Evolutionary conservation across 2,797 vertebrate species (phyloP).

Genomic region (Artibeus lituratus): DNA sequence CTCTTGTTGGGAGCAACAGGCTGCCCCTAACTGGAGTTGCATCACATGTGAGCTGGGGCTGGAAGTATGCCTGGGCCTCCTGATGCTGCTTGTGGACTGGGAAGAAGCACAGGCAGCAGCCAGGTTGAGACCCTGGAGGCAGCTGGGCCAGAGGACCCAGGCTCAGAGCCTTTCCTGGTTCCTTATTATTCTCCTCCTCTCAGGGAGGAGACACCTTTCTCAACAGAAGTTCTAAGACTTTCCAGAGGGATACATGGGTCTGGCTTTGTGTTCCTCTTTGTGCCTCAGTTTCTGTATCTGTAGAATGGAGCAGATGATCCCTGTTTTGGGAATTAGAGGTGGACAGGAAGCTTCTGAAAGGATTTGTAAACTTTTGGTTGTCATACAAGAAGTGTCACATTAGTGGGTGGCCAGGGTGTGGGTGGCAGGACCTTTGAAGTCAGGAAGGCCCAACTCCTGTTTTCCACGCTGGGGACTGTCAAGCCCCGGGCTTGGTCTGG

Average conservation of each 20-base stretch:
- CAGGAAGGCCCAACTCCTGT: neutral
- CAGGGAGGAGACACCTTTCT: neutral
- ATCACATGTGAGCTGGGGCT: neutral
- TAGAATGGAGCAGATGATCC: neutral
- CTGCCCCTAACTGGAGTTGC: neutral
- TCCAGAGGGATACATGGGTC: neutral
- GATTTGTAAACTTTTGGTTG: neutral
- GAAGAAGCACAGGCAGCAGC: neutral
- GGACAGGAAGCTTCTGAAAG: neutral
- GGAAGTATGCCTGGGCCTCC: neutral
- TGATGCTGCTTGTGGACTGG: neutral
- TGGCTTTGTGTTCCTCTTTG: neutral
- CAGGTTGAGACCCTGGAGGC: neutral
- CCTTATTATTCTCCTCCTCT: neutral
- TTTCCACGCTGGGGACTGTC: neutral
- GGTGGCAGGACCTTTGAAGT: constrained; percentile 34
- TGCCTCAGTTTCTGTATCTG: constrained; percentile 36
- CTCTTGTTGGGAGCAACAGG: neutral
- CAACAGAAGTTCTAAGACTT: neutral
- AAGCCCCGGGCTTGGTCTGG: too few relatives aligned
- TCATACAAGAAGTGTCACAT: constrained; percentile 4
- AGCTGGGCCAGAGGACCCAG: neutral
- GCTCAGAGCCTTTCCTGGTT: neutral
- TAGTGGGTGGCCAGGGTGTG: neutral
- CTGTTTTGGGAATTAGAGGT: neutral